phyloP scores from a whole-genome alignment of 2,888 invertebrate species.

The Cantharis rustica region DNA sequence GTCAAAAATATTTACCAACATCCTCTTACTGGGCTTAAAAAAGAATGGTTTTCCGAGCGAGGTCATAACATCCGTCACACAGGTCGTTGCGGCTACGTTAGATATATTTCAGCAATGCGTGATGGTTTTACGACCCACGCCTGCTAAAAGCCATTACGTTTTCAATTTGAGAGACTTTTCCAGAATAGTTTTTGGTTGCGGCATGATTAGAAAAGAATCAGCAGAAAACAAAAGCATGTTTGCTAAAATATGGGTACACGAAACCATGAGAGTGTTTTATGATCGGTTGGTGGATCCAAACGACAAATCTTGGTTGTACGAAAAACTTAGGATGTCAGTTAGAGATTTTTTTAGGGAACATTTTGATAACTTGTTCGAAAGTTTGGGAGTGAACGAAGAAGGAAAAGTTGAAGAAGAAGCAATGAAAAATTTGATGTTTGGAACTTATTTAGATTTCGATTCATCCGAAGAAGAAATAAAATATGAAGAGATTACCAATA shows the following conservation, averaged over 20 bases:
- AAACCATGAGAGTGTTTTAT: slow-evolving; percentile 81
- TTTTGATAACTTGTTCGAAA: slow-evolving; percentile 77
- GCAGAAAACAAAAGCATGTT: slow-evolving; percentile 72
- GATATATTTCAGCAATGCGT: slow-evolving; percentile 77
- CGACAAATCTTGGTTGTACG: slow-evolving; percentile 77
- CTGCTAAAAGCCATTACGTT: slow-evolving; percentile 82
- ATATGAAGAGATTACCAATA: slow-evolving; percentile 82
- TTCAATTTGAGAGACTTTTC: slow-evolving; percentile 85
- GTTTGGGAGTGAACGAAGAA: slow-evolving; percentile 61
- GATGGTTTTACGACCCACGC: slow-evolving; percentile 75
- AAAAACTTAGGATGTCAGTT: slow-evolving; percentile 68
- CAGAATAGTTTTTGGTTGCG: slow-evolving; percentile 83
- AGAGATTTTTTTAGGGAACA: slow-evolving; percentile 76
- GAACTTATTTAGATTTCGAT: slow-evolving; percentile 83
- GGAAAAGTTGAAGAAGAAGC: slow-evolving; percentile 65
- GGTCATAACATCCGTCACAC: slow-evolving; percentile 66
- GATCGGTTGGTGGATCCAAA: slow-evolving; percentile 73
- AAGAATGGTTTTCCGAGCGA: slow-evolving; percentile 83
- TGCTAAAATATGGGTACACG: slow-evolving; percentile 80
- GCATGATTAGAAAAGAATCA: slow-evolving; percentile 81
- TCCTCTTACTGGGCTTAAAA: slow-evolving; percentile 76
- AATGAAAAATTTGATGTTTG: slow-evolving; percentile 79
- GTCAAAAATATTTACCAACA: slow-evolving; percentile 80
- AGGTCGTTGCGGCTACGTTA: slow-evolving; percentile 81
- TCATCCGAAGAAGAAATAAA: slow-evolving; percentile 77